Conservation (phyloP, 2,113 vertebrate genomes). For the Rhadina sibilatrix region DNA sequence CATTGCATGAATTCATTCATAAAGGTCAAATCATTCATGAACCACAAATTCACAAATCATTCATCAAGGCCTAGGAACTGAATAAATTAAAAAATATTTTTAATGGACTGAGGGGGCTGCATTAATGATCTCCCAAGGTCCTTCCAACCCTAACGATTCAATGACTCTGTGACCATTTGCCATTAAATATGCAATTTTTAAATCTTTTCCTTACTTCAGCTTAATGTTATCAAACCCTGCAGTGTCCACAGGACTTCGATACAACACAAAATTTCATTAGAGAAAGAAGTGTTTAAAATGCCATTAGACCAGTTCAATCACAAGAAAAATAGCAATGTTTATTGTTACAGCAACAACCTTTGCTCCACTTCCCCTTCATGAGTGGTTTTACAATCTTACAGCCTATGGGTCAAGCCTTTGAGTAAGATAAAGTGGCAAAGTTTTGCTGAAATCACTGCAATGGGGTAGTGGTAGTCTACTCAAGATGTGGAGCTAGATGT, state of each 20-base stretch:
- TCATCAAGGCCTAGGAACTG: not conserved
- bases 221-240: not conserved
- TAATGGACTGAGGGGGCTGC: not conserved
- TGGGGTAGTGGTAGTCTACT: not conserved
- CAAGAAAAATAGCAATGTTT: not conserved
- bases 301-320: not conserved
- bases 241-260: not conserved
- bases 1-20: not conserved
- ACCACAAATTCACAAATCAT: not conserved
- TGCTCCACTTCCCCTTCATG: not conserved
- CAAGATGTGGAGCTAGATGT: constrained; percentile 13
- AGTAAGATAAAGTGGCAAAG: not conserved
- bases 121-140: not conserved
- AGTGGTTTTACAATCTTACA: not conserved
- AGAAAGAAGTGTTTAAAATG: not conserved
- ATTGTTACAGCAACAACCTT: not conserved
- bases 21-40: not conserved
- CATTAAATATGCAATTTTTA: not conserved
- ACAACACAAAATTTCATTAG: not conserved
- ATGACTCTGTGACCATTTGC: not conserved
- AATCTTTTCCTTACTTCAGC: not conserved
- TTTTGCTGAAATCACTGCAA: not conserved
- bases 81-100: not conserved
- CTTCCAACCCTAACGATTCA: not conserved
- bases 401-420: not conserved